phyloP scores from a whole-genome alignment of 2,888 invertebrate species.

The Zootermopsis nevadensis region DNA sequence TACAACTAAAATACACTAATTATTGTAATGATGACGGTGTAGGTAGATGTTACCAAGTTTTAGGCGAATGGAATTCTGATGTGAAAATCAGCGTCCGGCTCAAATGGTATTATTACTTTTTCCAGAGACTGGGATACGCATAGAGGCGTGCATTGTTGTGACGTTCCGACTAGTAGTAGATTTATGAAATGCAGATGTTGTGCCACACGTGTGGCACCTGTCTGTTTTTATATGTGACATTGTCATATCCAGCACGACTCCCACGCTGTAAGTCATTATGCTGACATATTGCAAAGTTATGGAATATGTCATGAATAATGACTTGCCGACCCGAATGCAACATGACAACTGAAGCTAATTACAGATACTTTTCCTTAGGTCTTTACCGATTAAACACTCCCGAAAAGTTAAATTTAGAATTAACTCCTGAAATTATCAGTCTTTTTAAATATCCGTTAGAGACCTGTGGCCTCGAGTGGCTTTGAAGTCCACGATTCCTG shows the following conservation, averaged over 20 bases:
- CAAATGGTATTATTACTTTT: background rate
- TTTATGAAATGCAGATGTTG: background rate
- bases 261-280: background rate
- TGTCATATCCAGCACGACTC: background rate
- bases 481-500: no score
- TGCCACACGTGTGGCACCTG: background rate
- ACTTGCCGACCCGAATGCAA: background rate
- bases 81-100: background rate
- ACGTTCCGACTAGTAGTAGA: background rate
- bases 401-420: no score
- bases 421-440: no score
- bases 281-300: background rate
- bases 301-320: background rate
- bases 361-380: no score
- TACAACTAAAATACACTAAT: no score
- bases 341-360: background rate
- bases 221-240: conserved; percentile 13
- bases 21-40: no score
- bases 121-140: background rate
- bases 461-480: no score
- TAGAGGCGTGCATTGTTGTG: background rate
- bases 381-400: no score
- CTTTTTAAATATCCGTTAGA: no score
- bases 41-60: no score
- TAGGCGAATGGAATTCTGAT: no score